Conservation (phyloP, 2,797 vertebrate genomes). For the Halcyon chelicuti region DNA sequence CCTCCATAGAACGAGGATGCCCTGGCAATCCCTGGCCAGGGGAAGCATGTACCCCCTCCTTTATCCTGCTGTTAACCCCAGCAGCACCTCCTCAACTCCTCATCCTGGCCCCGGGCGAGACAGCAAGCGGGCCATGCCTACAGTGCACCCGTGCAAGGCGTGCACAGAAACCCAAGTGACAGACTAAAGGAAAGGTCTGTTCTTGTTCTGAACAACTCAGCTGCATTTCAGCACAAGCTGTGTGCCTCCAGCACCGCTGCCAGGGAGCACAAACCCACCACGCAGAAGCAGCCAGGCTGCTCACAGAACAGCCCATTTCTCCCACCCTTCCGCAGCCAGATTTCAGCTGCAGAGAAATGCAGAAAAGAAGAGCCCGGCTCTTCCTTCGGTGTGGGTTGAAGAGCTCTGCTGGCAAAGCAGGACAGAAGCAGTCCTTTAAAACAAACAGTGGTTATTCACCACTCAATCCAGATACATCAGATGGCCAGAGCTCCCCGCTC, state of each 20-base stretch:
- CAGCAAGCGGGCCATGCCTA: neutral
- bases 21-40: neutral
- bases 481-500: neutral
- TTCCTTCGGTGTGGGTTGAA: accelerated
- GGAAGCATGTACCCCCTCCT: neutral
- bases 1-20: neutral
- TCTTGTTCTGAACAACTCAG: neutral
- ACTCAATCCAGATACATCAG: neutral
- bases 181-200: neutral
- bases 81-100: neutral
- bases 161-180: neutral
- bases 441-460: neutral
- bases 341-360: neutral
- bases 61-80: neutral
- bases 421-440: neutral
- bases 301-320: neutral
- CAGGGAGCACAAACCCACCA: neutral
- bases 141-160: accelerated
- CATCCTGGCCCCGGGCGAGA: neutral
- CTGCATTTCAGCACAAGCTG: neutral
- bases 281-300: neutral
- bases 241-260: neutral
- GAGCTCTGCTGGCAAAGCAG: neutral
- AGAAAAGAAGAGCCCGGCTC: neutral
- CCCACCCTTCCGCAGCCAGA: neutral